Percentiles rank a stretch among this genome's conserved stretches.
Conservation (phyloP, 2,113 vertebrate species). For the Chunga burmeisteri region DNA sequence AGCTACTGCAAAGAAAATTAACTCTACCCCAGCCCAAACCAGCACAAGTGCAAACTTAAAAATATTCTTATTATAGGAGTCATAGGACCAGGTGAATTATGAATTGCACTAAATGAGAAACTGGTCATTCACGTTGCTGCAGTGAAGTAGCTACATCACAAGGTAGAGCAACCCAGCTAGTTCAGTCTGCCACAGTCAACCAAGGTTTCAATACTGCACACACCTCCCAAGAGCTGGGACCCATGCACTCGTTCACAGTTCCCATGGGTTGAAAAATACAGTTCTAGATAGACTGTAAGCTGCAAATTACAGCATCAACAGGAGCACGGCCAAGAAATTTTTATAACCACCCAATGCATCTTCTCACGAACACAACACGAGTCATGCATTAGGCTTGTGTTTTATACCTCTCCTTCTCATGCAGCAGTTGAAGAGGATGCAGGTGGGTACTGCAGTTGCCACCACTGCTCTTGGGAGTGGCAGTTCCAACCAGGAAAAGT, state of each 20-base stretch:
- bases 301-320: not conserved
- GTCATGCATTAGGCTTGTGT: not conserved
- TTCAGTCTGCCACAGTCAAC: not conserved
- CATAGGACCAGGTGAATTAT: not conserved
- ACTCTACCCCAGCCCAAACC: too few species aligned
- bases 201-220: not conserved
- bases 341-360: not conserved
- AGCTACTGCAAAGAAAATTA: too few species aligned
- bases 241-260: not conserved
- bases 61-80: not conserved
- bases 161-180: not conserved
- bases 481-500: not conserved
- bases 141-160: not conserved
- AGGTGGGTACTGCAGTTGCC: not conserved
- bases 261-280: not conserved
- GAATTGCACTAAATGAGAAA: not conserved
- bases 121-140: not conserved
- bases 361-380: not conserved
- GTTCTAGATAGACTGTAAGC: not conserved
- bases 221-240: not conserved
- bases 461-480: not conserved
- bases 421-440: not conserved
- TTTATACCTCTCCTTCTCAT: not conserved
- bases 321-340: not conserved
- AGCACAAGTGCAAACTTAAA: not conserved